phyloP scores from a whole-genome alignment of 2,113 vertebrate genomes.

The Hydropotes inermis region DNA sequence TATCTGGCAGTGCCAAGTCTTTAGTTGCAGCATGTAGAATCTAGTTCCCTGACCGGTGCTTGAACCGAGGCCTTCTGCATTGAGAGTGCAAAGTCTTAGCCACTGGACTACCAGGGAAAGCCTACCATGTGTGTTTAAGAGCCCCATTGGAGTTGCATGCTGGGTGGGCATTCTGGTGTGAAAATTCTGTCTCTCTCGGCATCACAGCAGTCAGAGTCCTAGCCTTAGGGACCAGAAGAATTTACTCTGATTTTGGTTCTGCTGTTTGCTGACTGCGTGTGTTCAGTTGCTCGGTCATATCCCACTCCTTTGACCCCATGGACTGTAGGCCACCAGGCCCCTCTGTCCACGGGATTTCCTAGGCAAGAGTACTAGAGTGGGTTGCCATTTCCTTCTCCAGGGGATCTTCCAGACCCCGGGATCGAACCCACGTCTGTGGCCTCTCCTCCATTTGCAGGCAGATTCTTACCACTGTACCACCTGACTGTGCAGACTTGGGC shows the following conservation, averaged over 20 bases:
- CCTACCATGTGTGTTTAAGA: neutral
- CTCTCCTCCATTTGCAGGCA: neutral
- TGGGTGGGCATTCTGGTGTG: neutral
- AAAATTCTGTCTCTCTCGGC: neutral
- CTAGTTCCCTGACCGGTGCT: neutral
- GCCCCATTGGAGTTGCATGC: neutral
- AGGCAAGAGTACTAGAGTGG: neutral
- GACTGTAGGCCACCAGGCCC: neutral
- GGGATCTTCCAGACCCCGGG: neutral
- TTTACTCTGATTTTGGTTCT: neutral
- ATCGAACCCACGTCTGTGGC: rapidly evolving
- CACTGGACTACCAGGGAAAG: neutral
- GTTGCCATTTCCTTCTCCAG: neutral
- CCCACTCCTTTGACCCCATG: neutral
- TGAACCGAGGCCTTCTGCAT: neutral
- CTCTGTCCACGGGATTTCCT: neutral
- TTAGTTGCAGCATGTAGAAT: neutral
- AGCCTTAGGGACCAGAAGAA: neutral
- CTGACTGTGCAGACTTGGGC: neutral
- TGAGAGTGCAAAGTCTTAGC: neutral
- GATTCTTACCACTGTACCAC: neutral
- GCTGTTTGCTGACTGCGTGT: neutral
- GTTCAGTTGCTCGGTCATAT: neutral
- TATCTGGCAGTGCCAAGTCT: neutral
- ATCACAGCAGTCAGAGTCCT: neutral